phyloP scores from a whole-genome alignment of 2,888 invertebrate genomes.

The Malachius bipustulatus region DNA sequence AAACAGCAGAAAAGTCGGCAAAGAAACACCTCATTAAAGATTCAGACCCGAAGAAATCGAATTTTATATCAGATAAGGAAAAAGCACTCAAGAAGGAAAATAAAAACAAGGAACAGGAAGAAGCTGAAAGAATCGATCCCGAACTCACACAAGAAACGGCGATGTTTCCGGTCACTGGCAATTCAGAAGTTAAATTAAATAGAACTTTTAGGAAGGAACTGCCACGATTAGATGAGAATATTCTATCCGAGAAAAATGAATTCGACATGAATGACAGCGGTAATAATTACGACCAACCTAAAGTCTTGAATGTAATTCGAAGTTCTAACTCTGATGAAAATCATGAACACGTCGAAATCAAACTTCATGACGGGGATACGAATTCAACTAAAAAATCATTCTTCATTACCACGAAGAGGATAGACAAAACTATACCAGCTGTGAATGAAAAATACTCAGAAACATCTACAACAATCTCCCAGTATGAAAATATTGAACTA shows the following conservation, averaged over 20 bases:
- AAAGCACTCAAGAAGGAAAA: conserved; percentile 15
- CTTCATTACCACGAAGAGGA: conserved; percentile 9
- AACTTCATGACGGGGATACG: conserved; percentile 20
- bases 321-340: conserved; percentile 7
- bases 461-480: not conserved
- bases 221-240: conserved; percentile 23
- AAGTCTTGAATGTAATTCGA: not conserved
- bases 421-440: not conserved
- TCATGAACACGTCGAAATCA: conserved; percentile 26
- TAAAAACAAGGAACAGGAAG: conserved; percentile 13
- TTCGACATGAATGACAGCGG: not conserved
- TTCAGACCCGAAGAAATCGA: conserved; percentile 20
- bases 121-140: conserved; percentile 8
- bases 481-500: conserved; percentile 1
- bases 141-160: conserved; percentile 29
- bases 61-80: conserved; percentile 15
- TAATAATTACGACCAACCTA: not conserved
- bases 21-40: conserved; percentile 22
- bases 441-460: not conserved
- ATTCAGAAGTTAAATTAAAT: conserved; percentile 28
- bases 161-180: conserved; percentile 28
- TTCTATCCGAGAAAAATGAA: not conserved
- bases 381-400: conserved; percentile 8
- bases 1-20: conserved; percentile 17
- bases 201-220: conserved; percentile 34